Percentiles rank a stretch among this genome's conserved stretches.
Conservation (phyloP, 2,888 invertebrate genomes). For the Priocnemis perturbator region DNA sequence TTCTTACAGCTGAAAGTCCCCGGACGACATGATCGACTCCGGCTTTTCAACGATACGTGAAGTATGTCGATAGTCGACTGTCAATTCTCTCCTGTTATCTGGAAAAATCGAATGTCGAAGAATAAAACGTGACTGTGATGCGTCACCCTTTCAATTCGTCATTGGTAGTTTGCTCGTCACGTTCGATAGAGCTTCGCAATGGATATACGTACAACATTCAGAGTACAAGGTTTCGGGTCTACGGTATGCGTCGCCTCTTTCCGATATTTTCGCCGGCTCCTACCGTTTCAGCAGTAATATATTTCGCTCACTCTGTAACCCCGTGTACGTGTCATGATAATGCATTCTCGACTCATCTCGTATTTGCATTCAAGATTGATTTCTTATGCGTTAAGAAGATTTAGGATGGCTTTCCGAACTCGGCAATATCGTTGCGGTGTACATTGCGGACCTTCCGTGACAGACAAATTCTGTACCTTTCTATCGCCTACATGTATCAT, state of each 20-base stretch:
- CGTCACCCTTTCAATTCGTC: slow-evolving; percentile 41
- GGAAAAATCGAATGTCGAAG: slow-evolving; percentile 32
- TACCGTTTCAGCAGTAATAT: slow-evolving; percentile 24
- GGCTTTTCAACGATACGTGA: too few relatives aligned
- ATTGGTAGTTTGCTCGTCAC: slow-evolving; percentile 7
- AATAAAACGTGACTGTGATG: slow-evolving; percentile 46
- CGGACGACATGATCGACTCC: too few relatives aligned
- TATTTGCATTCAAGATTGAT: too few relatives aligned
- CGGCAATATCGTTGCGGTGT: too few relatives aligned
- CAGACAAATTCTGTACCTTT: neutral
- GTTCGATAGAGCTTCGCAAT: neutral
- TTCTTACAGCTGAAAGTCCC: too few relatives aligned
- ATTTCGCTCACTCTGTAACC: slow-evolving; percentile 18
- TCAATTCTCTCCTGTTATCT: too few relatives aligned
- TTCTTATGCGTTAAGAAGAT: too few relatives aligned
- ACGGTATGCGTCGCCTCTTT: slow-evolving; percentile 32
- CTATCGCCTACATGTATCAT: too few relatives aligned
- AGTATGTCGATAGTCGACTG: too few relatives aligned
- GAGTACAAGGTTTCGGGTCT: slow-evolving; percentile 37
- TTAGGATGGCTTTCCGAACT: too few relatives aligned
- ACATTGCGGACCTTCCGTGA: neutral
- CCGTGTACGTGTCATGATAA: too few relatives aligned
- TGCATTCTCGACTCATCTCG: too few relatives aligned
- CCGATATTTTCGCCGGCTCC: slow-evolving; percentile 46
- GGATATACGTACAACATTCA: neutral